A percentile compares a stretch with the other conserved stretches of the same genome.
Conservation (phyloP, 2,888 invertebrate genomes). For the Autographa pulchrina region DNA sequence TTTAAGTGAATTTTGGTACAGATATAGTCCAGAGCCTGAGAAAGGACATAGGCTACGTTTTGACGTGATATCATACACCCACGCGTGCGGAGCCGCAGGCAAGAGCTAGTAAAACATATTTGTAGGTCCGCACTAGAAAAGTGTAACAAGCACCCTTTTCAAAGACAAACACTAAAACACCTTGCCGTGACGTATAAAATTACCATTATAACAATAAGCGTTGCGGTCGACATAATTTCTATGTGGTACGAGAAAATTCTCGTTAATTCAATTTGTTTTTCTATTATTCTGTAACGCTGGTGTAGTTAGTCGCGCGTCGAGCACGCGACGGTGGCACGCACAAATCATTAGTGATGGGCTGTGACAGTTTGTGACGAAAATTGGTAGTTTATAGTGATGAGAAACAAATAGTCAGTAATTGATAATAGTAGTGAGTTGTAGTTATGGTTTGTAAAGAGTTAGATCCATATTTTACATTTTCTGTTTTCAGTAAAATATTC, state of each 20-base stretch:
- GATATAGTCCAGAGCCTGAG: too few relatives aligned
- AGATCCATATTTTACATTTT: too few relatives aligned
- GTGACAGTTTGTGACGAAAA: slow-evolving; percentile 8
- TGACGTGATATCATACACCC: too few relatives aligned
- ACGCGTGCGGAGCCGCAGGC: too few relatives aligned
- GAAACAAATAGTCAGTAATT: background rate
- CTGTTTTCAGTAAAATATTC: too few relatives aligned
- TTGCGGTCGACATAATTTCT: slow-evolving; percentile 57
- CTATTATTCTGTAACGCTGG: slow-evolving; percentile 61
- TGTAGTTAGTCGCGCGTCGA: slow-evolving; percentile 44
- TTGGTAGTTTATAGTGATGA: background rate
- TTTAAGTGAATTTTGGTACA: too few relatives aligned
- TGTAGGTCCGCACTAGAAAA: slow-evolving; percentile 10
- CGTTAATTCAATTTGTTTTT: slow-evolving; percentile 71
- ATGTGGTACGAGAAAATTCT: slow-evolving; percentile 65
- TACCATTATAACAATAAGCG: slow-evolving; percentile 54
- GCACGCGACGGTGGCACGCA: slow-evolving; percentile 63
- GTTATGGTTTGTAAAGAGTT: background rate
- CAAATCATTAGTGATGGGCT: slow-evolving; percentile 51
- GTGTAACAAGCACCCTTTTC: slow-evolving; percentile 19
- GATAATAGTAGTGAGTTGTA: background rate
- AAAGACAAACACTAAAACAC: slow-evolving; percentile 20
- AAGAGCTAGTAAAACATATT: too few relatives aligned
- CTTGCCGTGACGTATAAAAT: slow-evolving; percentile 47
- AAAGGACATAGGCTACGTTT: too few relatives aligned